A percentile compares a stretch with the other conserved stretches of the same genome.
Evolutionary conservation across 2,113 vertebrate genomes (phyloP).

Genomic region (Hirundichthys speculiger): DNA sequence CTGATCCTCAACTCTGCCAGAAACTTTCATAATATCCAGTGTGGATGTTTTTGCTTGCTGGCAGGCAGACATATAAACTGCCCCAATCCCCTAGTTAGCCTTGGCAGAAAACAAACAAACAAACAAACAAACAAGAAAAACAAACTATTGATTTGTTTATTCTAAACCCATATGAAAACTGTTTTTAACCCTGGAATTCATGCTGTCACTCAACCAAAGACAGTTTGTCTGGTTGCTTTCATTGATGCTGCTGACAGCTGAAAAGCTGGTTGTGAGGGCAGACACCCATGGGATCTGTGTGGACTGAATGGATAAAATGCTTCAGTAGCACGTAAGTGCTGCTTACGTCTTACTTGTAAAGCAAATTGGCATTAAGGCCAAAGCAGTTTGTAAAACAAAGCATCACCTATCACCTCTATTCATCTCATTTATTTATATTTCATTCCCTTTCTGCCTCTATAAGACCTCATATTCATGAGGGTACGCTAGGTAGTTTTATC

Average conservation of each 20-base stretch:
- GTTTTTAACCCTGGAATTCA: slow-evolving; percentile 1
- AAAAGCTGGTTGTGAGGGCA: slow-evolving; percentile 11
- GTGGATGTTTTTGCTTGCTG: background rate
- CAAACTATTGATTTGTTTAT: background rate
- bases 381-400: slow-evolving; percentile 14
- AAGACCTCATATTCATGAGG: slow-evolving; percentile 35
- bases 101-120: background rate
- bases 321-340: slow-evolving; percentile 19
- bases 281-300: background rate
- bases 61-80: background rate
- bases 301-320: slow-evolving; percentile 12
- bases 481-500: slow-evolving; percentile 36
- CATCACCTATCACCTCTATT: slow-evolving; percentile 16
- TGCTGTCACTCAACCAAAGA: slow-evolving; percentile 6
- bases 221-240: slow-evolving; percentile 1
- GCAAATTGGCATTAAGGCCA: background rate
- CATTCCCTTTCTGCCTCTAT: slow-evolving; percentile 31
- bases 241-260: slow-evolving; percentile 12
- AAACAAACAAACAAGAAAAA: background rate
- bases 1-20: background rate
- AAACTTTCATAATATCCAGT: background rate
- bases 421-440: slow-evolving; percentile 20
- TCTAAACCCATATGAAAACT: background rate
- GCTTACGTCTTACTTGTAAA: background rate
- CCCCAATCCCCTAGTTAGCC: background rate